Evolutionary conservation across 2,888 invertebrate species (phyloP), one percentile per base, ranked within the genome.

Genomic region (Yponomeuta cagnagella): DNA sequence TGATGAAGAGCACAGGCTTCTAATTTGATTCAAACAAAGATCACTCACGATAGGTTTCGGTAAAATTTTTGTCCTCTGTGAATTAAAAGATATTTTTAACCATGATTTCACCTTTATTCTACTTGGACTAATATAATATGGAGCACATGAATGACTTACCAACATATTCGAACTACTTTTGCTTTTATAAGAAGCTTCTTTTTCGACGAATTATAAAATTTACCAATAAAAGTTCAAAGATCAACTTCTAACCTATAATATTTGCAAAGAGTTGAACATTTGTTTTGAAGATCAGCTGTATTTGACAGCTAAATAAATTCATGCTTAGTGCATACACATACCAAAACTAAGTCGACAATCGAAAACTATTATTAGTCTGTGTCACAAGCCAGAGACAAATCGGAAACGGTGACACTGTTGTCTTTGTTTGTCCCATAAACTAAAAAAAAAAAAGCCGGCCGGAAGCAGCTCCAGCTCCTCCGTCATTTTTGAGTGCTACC

Each of bases 401-500:
- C 52, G 52, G 52, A 58, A 58, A 58, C 52, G 12, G 52, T 58
- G 15, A 58, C 52, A 58, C 15, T 58, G 23, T 23, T 23, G 23
- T 23, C 23, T 58, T 64, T 23, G 0, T 58, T 64, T 23, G 23
- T 23, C 30, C 64, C 64, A 64, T 64, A 64, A 31, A 30, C 63
- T 43, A 58, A 58, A 58, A 58, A 58, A 52, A 52, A 58, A 58
- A 58, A 58, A 58, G 64, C 30, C 64, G 31, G 23, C 30, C 64
- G 23, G 6, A 87, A 87, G 81, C 82, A 72, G 79, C 77, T 80
- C 76, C 82, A 72, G 79, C 77, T 80, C 76, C 78, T 79, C 82
- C 83, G 84, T 88, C 87, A 86, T 87, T 85, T 89, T 88, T 87
- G 83, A 84, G 86, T 80, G 82, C 80, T 23, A 23, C 1, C 23